Evolutionary conservation across 2,888 invertebrate genomes (phyloP), one percentile per base, ranked within the genome.

Genomic region (Athrips mouffetella): DNA sequence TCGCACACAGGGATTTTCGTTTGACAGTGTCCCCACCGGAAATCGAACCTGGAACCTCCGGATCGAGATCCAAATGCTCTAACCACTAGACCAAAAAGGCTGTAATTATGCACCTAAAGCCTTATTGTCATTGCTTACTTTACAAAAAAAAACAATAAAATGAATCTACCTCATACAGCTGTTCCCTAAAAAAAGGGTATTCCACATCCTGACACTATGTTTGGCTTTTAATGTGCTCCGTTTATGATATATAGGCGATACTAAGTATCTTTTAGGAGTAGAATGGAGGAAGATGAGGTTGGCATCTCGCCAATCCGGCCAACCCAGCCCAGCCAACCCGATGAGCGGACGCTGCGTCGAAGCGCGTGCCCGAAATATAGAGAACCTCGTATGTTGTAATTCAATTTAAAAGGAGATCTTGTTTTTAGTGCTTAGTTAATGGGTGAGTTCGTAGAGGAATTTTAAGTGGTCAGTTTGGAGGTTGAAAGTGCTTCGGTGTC

Each of bases 251-350:
- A 54, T 51, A 18, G 48, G 27, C 45, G 39, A 44, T 50, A 44
- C 51, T 54, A 54, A 54, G 53, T 41, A 54, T 51, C 49, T 49
- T 54, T 54, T 49, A 51, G 48, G 23, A 29, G 46, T 13, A 23
- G 45, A 50, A 53, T 53, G 50, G 23, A 25, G 46, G 21, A 23
- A 47, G 53, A 53, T 53, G 50, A 50, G 48, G 25, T 53, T 53
- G 53, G 53, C 50, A 10, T 3, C 7, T 10, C 33, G 48, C 53
- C 53, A 53, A 29, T n/a, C 37, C 11, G 11, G 21, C n/a, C 5
- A 21, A 11, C 7, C 11, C 37, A n/a, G n/a, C n/a, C 37, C 11
- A 21, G 21, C n/a, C 5, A 21, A 11, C 7, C 11, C 37, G 27
- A 46, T 37, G 44, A 44, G 31, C 44, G 37, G 23, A 37, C 15